Evolutionary conservation across 2,113 vertebrate species (phyloP).

Genomic region (Chiloscyllium plagiosum): DNA sequence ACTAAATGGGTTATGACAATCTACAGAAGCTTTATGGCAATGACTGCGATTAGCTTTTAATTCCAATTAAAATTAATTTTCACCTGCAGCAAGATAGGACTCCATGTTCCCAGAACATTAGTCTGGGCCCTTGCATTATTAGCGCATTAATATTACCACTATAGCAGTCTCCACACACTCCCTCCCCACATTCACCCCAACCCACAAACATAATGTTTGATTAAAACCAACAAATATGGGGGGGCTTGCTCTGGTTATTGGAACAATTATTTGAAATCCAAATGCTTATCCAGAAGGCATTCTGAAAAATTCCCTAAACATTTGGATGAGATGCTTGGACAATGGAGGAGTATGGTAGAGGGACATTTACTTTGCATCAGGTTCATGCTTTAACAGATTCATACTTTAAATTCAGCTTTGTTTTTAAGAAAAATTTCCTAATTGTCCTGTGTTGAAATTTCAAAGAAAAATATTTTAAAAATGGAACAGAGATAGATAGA

Average conservation of each 20-base stretch:
- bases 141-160: too few species aligned
- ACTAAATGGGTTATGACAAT: too few species aligned
- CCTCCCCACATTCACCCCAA: too few species aligned
- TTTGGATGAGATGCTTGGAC: neutral
- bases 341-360: neutral
- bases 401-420: neutral
- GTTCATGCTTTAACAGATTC: neutral
- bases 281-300: neutral
- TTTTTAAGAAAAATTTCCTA: neutral
- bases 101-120: too few species aligned
- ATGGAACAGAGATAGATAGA: neutral
- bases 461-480: neutral
- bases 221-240: neutral
- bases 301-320: neutral
- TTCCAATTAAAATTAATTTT: too few species aligned
- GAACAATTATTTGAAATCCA: neutral
- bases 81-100: too few species aligned
- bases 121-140: too few species aligned
- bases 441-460: neutral
- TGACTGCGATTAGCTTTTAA: too few species aligned
- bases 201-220: neutral
- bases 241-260: neutral
- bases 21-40: too few species aligned
- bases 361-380: neutral
- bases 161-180: too few species aligned